Conservation (phyloP, 2,888 invertebrate genomes). For the Gisinianus flammeolus region DNA sequence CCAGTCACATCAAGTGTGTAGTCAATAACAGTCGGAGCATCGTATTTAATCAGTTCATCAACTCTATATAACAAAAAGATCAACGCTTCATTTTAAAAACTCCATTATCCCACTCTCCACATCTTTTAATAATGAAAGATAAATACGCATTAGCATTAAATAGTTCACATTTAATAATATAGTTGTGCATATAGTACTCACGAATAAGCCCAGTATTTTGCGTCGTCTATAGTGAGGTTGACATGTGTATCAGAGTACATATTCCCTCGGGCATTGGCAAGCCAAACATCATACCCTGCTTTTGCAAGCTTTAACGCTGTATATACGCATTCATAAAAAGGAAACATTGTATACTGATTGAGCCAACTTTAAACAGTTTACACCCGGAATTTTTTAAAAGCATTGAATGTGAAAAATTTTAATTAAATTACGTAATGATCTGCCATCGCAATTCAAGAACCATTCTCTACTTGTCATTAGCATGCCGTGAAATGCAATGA, state of each 20-base stretch:
- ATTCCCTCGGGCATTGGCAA: conserved; percentile 65
- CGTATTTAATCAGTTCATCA: conserved; percentile 17
- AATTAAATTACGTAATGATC: conserved; percentile 37
- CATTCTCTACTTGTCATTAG: conserved; percentile 32
- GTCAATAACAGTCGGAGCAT: conserved; percentile 14
- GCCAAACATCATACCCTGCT: conserved; percentile 37
- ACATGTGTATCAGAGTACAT: conserved; percentile 62
- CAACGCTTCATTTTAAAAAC: not conserved
- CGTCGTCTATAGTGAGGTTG: not conserved
- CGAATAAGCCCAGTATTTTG: conserved; percentile 29
- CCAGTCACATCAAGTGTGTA: conserved; percentile 9
- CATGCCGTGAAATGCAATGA: conserved; percentile 17
- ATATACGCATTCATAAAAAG: not conserved
- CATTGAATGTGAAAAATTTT: not conserved
- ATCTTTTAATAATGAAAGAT: not conserved
- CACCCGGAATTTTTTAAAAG: not conserved
- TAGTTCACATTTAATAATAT: not conserved
- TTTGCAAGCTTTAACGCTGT: conserved; percentile 25
- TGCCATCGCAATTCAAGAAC: conserved; percentile 31
- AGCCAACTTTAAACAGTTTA: not conserved
- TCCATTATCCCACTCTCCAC: not conserved
- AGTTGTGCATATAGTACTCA: not conserved
- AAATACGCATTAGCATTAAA: not conserved
- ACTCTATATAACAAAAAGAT: conserved; percentile 4
- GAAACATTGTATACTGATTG: not conserved